Conservation (phyloP, 2,113 vertebrate species). For the Trogon surrucura region DNA sequence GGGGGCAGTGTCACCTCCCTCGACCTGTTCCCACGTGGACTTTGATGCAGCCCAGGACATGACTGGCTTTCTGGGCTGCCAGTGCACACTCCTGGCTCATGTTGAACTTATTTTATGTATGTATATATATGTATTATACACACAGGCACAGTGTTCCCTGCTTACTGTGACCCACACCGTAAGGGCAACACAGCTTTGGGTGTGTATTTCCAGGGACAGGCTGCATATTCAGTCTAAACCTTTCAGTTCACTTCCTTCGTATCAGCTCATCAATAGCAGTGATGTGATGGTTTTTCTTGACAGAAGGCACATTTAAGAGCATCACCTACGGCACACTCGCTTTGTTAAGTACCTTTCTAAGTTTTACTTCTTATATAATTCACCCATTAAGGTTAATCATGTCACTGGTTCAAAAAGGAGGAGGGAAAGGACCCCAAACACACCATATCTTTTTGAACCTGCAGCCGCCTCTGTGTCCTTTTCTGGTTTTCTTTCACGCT, state of each 20-base stretch:
- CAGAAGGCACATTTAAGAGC: not conserved
- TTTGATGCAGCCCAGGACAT: no score
- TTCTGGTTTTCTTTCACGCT: slow-evolving; percentile 95
- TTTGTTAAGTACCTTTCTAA: not conserved
- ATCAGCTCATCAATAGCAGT: not conserved
- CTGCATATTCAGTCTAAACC: not conserved
- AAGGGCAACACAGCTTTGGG: not conserved
- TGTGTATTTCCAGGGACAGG: not conserved
- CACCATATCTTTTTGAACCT: slow-evolving; percentile 93
- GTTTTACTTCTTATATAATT: not conserved
- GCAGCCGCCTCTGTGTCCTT: slow-evolving; percentile 88
- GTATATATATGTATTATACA: no score
- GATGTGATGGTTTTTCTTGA: not conserved
- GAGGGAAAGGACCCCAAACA: not conserved
- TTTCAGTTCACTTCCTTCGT: not conserved
- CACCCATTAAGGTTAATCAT: not conserved
- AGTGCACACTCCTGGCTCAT: no score
- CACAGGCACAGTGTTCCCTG: not conserved
- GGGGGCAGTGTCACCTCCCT: no score
- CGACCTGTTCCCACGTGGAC: no score
- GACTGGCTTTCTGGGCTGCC: no score
- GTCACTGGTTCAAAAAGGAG: not conserved
- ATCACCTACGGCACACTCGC: not conserved
- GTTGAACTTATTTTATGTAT: not conserved
- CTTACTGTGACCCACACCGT: not conserved